Percentiles rank a stretch among this genome's conserved stretches.
phyloP scores from a whole-genome alignment of 64 coral and sea anemone genomes.

The Montipora sp. region DNA sequence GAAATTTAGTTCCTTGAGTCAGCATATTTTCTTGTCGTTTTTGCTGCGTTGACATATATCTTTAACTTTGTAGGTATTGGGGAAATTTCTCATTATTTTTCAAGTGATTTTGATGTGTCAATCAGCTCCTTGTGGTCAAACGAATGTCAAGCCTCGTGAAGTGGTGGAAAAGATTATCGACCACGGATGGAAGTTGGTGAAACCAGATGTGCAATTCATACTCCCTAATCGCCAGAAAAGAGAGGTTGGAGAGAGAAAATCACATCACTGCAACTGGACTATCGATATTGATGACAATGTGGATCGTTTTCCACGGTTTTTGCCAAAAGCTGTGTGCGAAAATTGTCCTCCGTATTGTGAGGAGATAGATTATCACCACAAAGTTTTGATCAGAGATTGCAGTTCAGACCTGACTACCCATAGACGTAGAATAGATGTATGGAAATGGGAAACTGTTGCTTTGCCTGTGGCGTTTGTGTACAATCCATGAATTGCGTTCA shows the following conservation, averaged over 20 bases:
- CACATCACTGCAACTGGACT: conserved; percentile 29
- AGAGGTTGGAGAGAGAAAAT: neutral
- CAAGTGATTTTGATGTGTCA: neutral
- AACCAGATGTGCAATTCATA: neutral
- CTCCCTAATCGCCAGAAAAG: neutral
- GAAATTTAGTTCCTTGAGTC: conserved; percentile 12
- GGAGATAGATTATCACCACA: neutral
- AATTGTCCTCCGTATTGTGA: conserved; percentile 18
- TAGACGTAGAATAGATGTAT: neutral
- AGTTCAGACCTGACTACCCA: neutral
- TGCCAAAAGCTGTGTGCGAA: conserved; percentile 38
- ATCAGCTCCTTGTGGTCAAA: conserved; percentile 42
- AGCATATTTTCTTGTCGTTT: neutral
- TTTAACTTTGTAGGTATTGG: neutral
- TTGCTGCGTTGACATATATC: neutral
- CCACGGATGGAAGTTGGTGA: conserved; percentile 8
- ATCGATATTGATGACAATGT: neutral
- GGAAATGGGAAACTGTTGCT: conserved; percentile 28
- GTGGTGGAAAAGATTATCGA: conserved; percentile 1
- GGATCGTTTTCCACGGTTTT: conserved; percentile 12
- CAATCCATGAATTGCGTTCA: neutral
- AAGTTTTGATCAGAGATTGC: conserved; percentile 33
- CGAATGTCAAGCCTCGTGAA: conserved; percentile 2
- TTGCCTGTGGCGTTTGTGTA: conserved; percentile 30
- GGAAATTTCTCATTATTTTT: neutral